phyloP scores from a whole-genome alignment of 2,888 invertebrate species.

The Leucozona laternaria region DNA sequence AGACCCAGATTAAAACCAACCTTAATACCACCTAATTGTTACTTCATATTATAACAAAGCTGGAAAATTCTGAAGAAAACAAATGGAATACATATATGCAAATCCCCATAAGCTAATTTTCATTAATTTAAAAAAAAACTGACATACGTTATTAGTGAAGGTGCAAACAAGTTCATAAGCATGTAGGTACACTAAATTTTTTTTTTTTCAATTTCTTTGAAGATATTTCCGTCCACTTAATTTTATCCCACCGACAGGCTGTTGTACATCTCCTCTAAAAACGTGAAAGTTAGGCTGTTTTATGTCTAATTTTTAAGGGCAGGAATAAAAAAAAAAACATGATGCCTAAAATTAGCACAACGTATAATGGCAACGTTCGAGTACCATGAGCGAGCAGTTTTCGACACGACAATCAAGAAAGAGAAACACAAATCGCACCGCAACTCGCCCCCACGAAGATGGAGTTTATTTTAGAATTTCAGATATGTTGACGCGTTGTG shows the following conservation, averaged over 20 bases:
- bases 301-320: not conserved
- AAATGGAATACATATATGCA: no score
- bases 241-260: not conserved
- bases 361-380: slow-evolving; percentile 38
- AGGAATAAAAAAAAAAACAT: not conserved
- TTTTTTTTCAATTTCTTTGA: slow-evolving; percentile 27
- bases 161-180: no score
- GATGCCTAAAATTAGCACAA: slow-evolving; percentile 63
- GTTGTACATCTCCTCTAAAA: not conserved
- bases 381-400: not conserved
- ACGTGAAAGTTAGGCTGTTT: slow-evolving; percentile 15
- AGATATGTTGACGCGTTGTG: slow-evolving; percentile 28
- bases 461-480: slow-evolving; percentile 37
- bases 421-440: not conserved
- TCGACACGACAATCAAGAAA: slow-evolving; percentile 18
- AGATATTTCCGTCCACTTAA: slow-evolving; percentile 29
- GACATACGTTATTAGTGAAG: no score
- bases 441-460: not conserved
- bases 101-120: no score
- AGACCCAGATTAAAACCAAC: no score
- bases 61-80: no score
- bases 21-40: no score
- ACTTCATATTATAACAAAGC: no score
- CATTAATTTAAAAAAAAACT: no score
- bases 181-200: not conserved